A percentile compares a stretch with the other conserved stretches of the same genome.
These are phyloP conservation scores for Diadegma fenestrale DNA, from an alignment of 2,888 invertebrate genomes.

Conservation along the genomic window DNA sequence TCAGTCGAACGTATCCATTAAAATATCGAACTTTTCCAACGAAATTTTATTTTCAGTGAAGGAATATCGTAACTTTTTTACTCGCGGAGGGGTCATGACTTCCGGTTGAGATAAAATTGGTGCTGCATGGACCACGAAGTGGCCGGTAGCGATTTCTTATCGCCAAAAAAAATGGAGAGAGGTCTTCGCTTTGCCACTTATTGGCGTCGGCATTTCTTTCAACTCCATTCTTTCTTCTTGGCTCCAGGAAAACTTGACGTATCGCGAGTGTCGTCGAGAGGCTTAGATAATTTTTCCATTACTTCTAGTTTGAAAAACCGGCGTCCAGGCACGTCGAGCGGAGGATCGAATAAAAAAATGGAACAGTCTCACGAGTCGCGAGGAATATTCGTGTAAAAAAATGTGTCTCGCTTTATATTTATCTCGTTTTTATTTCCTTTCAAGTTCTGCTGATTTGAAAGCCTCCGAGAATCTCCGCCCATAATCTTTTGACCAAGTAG, in stretches of 20 bases:
- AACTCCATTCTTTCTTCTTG: neutral
- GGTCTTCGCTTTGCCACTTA: neutral
- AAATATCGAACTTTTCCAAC: no score
- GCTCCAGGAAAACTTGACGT: neutral
- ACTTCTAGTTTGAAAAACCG: neutral
- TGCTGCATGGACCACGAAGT: constrained; percentile 30
- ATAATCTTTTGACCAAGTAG: neutral
- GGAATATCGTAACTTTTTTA: neutral
- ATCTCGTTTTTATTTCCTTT: neutral
- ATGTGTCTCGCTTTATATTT: neutral
- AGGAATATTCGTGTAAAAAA: neutral
- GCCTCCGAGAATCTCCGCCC: constrained; percentile 1
- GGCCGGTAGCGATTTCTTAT: constrained; percentile 23
- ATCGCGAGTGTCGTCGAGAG: neutral
- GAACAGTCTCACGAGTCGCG: neutral
- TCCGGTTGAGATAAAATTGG: constrained; percentile 38
- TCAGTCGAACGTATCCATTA: no score
- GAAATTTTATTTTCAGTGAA: no score
- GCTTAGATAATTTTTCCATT: constrained; percentile 8
- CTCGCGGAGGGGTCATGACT: constrained; percentile 21
- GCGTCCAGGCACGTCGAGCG: no score
- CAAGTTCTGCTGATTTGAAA: neutral
- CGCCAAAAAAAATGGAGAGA: constrained; percentile 17
- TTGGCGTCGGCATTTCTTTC: neutral
- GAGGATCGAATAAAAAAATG: neutral